Base-by-base conservation (phyloP, 1,140 invertebrate genomes). In the Aphelinus atriplicis region DNA sequence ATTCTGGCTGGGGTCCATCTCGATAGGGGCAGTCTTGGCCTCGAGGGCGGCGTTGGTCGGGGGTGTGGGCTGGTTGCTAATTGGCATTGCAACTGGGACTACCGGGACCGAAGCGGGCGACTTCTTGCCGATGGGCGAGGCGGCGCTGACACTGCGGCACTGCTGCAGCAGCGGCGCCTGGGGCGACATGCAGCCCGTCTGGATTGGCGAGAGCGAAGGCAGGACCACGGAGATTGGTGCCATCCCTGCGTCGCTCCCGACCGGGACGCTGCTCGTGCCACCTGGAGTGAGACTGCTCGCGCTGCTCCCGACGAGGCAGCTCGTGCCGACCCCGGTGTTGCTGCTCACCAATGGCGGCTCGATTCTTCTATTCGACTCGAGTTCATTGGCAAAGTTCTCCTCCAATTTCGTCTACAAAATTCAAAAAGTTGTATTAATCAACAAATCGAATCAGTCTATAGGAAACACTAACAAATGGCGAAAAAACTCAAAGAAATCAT, bases 401-500 rank as follows among this genome's bases (percentile, higher is more conserved):
- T 87, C 86, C 75, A 88, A 82, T 75, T 88, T 86, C 47, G 84
- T 85, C 84, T 87, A 80, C 77, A 85, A 84, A 80, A 83, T 47
- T 78, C 67, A 84, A 79, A 0, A 56, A 51, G 26, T 63, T 66
- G 70, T 61, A 63, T 46, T 71, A 26, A 42, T 67, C 43, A 63
- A 66, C 42, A 61, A 60, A 75, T 6, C 7, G 48, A 57, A 56
- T 26, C 26, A 26, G 26, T 45, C 9, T 46, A 48, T 43, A 26
- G 26, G 26, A 26, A 26, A 26, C 26, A 26, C 26, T 26, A 26
- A 26, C 26, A 9, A 6, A 53, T 26, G 9, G 9, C 51, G 51
- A 53, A 9, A 6, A 78, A 79, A 82, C 82, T 82, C 85, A 86
- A 88, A 85, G 84, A 86, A 88, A 88, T 81, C 86, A 88, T 88